Evolutionary conservation across 1,140 invertebrate species (phyloP), one percentile per base, ranked within the genome.

Genomic region (Dryas iulia): DNA sequence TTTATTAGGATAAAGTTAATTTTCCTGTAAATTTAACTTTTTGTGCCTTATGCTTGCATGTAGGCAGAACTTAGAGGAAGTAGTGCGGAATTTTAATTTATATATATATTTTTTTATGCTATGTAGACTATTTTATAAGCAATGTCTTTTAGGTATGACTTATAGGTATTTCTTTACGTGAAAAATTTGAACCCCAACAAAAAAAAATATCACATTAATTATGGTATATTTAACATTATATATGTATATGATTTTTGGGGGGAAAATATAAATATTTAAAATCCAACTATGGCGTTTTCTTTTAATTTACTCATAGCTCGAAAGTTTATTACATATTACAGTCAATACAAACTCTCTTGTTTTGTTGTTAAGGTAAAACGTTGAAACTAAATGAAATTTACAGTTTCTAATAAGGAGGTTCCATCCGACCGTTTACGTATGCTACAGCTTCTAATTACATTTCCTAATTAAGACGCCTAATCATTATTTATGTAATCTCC

Each of bases 361-460:
- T 21, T 21, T 47, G 18, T 47, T 21, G 18, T 47, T 47, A 47
- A 21, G 1, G 39, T 18, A 6, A 47, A 47, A 26, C 56, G 67
- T 58, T 54, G 47, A 31, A 60, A 47, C 57, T 64, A 26, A 63
- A 69, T 64, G 47, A 58, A 69, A 25, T 62, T 63, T 69, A 69
- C 63, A 54, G 67, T 54, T 62, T 69, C 61, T 69, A 69, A 69
- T 69, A 69, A 62, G 59, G 57, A 60, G 39, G 23, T 35, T 58
- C 31, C 61, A 52, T 60, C 61, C 52, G 61, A 67, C 33, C 28
- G 59, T 67, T 47, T 21, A 30, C 54, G 53, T 54, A 28, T 57
- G 52, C 62, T 25, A 47, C 54, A 28, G 53, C 28, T 59, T 59
- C 58, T 57, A 69, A 62, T 56, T 58, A 59, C 54, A 14, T 59